Percentiles rank a stretch among this genome's conserved stretches.
Conservation (phyloP, 2,797 vertebrate genomes). For the Pseudochirops cupreus region DNA sequence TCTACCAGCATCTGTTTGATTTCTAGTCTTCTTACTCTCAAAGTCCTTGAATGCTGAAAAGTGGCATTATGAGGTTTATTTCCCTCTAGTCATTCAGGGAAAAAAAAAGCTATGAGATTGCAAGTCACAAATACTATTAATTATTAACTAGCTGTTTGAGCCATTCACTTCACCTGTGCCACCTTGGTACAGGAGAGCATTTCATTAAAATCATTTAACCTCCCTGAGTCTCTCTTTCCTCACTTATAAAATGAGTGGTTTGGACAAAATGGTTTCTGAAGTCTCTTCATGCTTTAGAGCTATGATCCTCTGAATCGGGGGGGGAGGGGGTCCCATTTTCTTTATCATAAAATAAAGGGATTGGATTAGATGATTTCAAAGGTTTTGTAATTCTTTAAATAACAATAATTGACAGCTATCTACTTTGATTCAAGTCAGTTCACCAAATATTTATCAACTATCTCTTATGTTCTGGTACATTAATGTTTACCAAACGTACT, state of each 20-base stretch:
- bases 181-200: neutral
- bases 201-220: slow-evolving; percentile 16
- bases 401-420: too few species aligned
- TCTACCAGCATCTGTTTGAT: neutral
- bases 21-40: neutral
- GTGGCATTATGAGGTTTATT: neutral
- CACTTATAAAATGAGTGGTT: neutral
- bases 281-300: too few species aligned
- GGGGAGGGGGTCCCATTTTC: too few species aligned
- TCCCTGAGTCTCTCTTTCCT: neutral
- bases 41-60: slow-evolving; percentile 17
- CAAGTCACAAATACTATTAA: slow-evolving; percentile 26
- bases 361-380: too few species aligned
- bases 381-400: too few species aligned
- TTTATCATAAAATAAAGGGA: too few species aligned
- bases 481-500: too few species aligned
- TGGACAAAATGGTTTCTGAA: too few species aligned
- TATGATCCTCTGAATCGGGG: too few species aligned
- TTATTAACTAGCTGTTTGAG: neutral
- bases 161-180: neutral
- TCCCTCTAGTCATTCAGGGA: neutral
- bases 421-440: too few species aligned
- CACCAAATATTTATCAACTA: too few species aligned
- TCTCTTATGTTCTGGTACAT: too few species aligned
- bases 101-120: neutral